Percentiles rank a stretch among this genome's conserved stretches.
Evolutionary conservation across 2,888 invertebrate genomes (phyloP).

Genomic region (Yponomeuta plumbellus): DNA sequence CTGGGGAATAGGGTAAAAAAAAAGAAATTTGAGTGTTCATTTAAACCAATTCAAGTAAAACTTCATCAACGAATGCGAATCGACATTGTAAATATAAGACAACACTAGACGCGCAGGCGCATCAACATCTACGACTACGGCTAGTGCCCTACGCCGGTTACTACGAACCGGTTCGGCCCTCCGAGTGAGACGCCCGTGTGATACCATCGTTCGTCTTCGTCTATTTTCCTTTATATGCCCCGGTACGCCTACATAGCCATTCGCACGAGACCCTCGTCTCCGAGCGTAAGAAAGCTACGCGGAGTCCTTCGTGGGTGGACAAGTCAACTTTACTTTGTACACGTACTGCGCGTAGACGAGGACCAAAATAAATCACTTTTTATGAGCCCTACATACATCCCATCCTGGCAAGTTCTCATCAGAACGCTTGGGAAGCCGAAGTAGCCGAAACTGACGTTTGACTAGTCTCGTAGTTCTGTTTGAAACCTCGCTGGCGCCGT

Average conservation of each 20-base stretch:
- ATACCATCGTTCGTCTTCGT: constrained; percentile 52
- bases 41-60: no score
- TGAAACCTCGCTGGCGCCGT: not conserved
- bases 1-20: no score
- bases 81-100: not conserved
- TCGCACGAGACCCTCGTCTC: constrained; percentile 24
- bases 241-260: constrained; percentile 22
- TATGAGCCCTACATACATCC: constrained; percentile 31
- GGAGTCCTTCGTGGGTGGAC: constrained; percentile 29
- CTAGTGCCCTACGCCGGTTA: constrained; percentile 60
- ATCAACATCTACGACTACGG: not conserved
- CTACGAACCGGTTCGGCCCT: constrained; percentile 55
- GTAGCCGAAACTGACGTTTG: constrained; percentile 13
- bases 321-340: constrained; percentile 33
- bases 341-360: constrained; percentile 39
- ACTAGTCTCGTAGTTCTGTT: not conserved
- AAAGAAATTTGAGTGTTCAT: no score
- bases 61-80: not conserved
- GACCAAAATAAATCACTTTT: constrained; percentile 52
- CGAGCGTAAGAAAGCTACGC: constrained; percentile 17
- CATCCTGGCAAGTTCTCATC: constrained; percentile 2
- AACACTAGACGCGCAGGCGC: constrained; percentile 2
- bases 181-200: constrained; percentile 42
- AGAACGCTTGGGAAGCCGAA: constrained; percentile 12
- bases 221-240: constrained; percentile 51